These are phyloP conservation scores for Lepus timidus DNA, from an alignment of 2,113 vertebrate species.

Conservation along the genomic window DNA sequence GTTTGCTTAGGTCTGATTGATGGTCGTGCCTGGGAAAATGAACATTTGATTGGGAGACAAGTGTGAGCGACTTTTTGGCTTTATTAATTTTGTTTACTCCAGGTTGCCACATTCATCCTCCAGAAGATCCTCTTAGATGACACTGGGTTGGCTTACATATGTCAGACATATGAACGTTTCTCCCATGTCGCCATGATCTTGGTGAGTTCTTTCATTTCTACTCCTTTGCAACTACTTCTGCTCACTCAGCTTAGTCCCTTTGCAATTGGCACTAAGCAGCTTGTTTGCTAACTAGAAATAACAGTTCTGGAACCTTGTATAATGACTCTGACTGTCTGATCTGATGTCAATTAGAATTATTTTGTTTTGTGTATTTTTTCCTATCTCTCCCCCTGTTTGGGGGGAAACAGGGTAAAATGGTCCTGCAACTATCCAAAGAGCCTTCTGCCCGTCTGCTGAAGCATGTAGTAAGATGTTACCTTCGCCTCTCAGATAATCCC, in stretches of 20 bases:
- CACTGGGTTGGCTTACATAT: conserved; percentile 98
- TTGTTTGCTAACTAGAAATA: conserved; percentile 42
- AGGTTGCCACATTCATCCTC: conserved; percentile 99
- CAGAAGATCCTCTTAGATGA: conserved; percentile 99
- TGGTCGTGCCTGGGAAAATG: background rate
- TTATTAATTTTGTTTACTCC: conserved; percentile 67
- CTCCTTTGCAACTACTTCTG: background rate
- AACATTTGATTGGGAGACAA: background rate
- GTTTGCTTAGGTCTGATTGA: conserved; percentile 24
- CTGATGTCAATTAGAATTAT: conserved; percentile 48
- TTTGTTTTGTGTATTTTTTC: conserved; percentile 58
- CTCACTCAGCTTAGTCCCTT: background rate
- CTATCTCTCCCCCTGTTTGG: conserved; percentile 66
- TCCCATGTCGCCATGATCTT: conserved; percentile 99
- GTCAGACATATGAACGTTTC: conserved; percentile 98
- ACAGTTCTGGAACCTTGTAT: conserved; percentile 15
- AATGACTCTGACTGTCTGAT: conserved; percentile 46
- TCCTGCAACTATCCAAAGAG: conserved; percentile 98
- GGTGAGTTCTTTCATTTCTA: conserved; percentile 86
- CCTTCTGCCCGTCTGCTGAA: conserved; percentile 97
- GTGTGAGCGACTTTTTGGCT: conserved; percentile 22
- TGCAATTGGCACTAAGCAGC: background rate
- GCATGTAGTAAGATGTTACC: conserved; percentile 98
- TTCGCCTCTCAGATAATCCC: conserved; percentile 98
- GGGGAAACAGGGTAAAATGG: conserved; percentile 96